Evolutionary conservation across 2,113 vertebrate species (phyloP).

Genomic region (Sebastes schlegelii): DNA sequence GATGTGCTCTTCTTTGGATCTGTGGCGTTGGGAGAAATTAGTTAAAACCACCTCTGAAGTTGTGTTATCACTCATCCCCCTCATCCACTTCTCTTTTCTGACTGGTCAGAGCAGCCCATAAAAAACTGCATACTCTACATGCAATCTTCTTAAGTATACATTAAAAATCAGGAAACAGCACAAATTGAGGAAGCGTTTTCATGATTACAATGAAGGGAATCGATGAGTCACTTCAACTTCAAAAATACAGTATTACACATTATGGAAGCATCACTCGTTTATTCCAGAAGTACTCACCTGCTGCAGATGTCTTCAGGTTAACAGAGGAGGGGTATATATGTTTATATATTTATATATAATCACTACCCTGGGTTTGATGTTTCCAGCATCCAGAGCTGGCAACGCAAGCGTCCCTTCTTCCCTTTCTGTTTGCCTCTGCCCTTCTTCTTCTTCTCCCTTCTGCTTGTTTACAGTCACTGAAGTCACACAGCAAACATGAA

Average conservation of each 20-base stretch:
- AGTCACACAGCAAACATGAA: conserved; percentile 69
- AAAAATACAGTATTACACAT: not conserved
- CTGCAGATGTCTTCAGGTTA: conserved; percentile 47
- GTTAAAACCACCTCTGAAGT: conserved; percentile 31
- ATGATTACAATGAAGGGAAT: not conserved
- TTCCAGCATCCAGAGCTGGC: conserved; percentile 55
- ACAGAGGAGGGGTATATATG: not conserved
- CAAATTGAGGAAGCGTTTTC: not conserved
- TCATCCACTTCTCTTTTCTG: conserved; percentile 69
- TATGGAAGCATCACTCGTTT: not conserved
- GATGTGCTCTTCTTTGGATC: conserved; percentile 25
- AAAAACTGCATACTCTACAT: not conserved
- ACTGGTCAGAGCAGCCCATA: not conserved
- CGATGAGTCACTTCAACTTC: not conserved
- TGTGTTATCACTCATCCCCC: conserved; percentile 34
- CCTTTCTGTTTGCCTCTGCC: conserved; percentile 34
- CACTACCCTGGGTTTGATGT: conserved; percentile 44
- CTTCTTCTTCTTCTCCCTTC: conserved; percentile 63
- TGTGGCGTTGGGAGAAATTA: conserved; percentile 36
- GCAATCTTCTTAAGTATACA: not conserved
- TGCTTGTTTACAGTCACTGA: conserved; percentile 63
- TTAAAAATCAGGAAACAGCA: conserved; percentile 4
- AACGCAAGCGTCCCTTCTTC: conserved; percentile 47
- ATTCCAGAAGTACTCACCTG: conserved; percentile 61
- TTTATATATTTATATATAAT: not conserved